Base-by-base conservation (phyloP, 2,113 vertebrate genomes). In the Empidonax traillii region DNA sequence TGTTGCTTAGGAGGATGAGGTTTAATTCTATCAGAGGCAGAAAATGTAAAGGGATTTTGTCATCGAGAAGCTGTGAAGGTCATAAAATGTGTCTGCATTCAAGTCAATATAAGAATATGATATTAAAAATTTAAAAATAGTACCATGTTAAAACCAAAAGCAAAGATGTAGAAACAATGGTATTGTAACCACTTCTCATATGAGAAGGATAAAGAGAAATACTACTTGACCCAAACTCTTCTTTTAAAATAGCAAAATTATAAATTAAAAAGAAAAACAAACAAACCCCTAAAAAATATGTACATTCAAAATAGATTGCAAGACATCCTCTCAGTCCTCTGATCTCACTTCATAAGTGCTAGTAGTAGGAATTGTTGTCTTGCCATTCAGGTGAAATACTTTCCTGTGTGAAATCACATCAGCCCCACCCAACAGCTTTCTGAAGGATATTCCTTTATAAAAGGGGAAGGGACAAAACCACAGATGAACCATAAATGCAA, bases 21-120 rank as follows among this genome's bases (percentile, higher is more conserved):
- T 30, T 81, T 89, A 76, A 80, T 74, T 73, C 46, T 90, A 10
- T 77, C 33, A 78, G 20, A 67, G 39, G 44, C 5, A 80, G 51
- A 87, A 95, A 59, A 87, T 23, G 4, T 65, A 41, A 89, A 90
- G 17, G 21, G 33, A 46, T 76, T 93, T 71, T 79, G 21, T 72
- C 3, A 61, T 67, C 33, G 65, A 23, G 90, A 71, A 89, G n/a
- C 43, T 41, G 16, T 86, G 86, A 81, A 92, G 68, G 39, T 78
- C 39, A 56, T 47, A 80, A 80, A 25, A 84, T 5, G 3, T 51
- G 3, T 52, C 71, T 75, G 9, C 53, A 79, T 83, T 85, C 33
- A 61, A 46, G 71, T 61, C 46, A 72, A n/a, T 35, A 8, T 44
- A 43, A 82, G 73, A 80, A 59, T 78, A 52, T 33, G 1, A 46